phyloP scores from a whole-genome alignment of 2,113 vertebrate genomes.

The Vidua macroura region DNA sequence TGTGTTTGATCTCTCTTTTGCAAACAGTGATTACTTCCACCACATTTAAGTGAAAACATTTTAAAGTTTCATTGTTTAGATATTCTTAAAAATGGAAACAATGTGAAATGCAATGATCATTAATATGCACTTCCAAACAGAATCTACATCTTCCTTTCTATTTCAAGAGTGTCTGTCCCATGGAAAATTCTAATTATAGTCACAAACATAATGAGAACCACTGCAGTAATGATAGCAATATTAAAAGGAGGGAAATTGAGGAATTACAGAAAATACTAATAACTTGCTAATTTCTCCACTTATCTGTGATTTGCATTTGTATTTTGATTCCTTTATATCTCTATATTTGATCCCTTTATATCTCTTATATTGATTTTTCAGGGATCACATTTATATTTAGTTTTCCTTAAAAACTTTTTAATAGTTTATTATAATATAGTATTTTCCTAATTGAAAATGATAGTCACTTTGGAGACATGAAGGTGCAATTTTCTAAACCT shows the following conservation, averaged over 20 bases:
- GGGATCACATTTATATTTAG: neutral
- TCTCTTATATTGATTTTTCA: neutral
- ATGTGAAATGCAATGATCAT: neutral
- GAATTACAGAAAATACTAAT: neutral
- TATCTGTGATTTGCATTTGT: neutral
- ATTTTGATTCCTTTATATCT: neutral
- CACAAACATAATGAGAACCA: neutral
- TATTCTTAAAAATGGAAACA: slow-evolving; percentile 5
- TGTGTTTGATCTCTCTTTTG: slow-evolving; percentile 2
- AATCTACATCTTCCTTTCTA: neutral
- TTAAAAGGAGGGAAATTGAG: neutral
- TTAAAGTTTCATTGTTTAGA: neutral
- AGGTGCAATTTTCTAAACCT: neutral
- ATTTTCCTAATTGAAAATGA: neutral
- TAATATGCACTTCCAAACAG: neutral
- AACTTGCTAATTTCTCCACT: neutral
- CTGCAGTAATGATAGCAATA: neutral
- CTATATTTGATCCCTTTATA: neutral
- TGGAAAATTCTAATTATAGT: neutral
- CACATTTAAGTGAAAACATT: slow-evolving; percentile 31
- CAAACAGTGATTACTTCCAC: slow-evolving; percentile 22
- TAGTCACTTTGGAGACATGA: neutral
- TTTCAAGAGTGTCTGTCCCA: neutral
- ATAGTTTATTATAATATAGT: neutral
- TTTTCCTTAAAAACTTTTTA: neutral